phyloP scores from a whole-genome alignment of 2,888 invertebrate genomes.

The Reticulitermes lucifugus region DNA sequence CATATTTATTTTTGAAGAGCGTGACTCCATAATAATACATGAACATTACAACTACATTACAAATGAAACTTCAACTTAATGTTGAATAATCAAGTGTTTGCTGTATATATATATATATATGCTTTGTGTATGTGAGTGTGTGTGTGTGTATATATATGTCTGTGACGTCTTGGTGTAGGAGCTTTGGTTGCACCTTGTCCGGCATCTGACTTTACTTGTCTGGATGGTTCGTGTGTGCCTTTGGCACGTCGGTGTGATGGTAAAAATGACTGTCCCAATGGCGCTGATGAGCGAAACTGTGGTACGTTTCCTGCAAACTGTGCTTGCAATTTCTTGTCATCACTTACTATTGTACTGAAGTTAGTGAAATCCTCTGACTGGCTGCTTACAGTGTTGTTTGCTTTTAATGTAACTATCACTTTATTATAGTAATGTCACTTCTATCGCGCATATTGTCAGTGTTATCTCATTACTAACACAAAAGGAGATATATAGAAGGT shows the following conservation, averaged over 20 bases:
- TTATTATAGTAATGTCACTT: too few relatives aligned
- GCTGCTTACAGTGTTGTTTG: too few relatives aligned
- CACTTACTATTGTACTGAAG: too few relatives aligned
- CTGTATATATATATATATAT: background rate
- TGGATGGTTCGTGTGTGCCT: conserved; percentile 70
- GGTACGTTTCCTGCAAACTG: conserved; percentile 38
- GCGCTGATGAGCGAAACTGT: conserved; percentile 76
- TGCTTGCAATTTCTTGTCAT: background rate
- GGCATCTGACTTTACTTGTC: conserved; percentile 72
- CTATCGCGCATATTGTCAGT: too few relatives aligned
- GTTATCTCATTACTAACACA: too few relatives aligned
- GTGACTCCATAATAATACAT: too few relatives aligned
- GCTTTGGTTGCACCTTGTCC: conserved; percentile 61
- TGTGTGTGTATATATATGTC: conserved; percentile 57
- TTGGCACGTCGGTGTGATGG: conserved; percentile 71
- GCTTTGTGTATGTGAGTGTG: conserved; percentile 23
- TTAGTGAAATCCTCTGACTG: too few relatives aligned
- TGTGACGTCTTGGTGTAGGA: conserved; percentile 26
- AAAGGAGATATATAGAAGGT: too few relatives aligned
- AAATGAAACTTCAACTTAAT: background rate
- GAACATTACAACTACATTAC: too few relatives aligned
- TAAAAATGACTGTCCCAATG: conserved; percentile 71
- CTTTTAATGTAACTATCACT: too few relatives aligned
- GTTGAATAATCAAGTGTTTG: background rate
- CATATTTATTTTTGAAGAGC: too few relatives aligned